Evolutionary conservation across 1,140 invertebrate genomes (phyloP).

Genomic region (Heliconius melpomene): DNA sequence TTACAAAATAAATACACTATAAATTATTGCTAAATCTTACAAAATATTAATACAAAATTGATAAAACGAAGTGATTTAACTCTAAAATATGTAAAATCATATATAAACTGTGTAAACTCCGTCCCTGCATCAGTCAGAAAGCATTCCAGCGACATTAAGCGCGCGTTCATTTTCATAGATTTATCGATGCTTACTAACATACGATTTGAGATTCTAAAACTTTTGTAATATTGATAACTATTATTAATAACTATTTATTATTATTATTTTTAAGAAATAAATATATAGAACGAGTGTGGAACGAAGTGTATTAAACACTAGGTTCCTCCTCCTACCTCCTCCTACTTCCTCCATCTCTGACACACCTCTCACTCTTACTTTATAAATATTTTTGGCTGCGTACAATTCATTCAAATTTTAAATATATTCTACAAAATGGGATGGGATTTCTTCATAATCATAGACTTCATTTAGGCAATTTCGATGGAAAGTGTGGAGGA

Average conservation of each 20-base stretch:
- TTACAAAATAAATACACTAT: neutral
- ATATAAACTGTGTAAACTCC: slow-evolving; percentile 37
- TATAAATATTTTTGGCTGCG: too few species aligned
- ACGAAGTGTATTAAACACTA: too few species aligned
- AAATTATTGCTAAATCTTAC: neutral
- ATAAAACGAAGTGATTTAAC: neutral
- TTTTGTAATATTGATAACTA: slow-evolving; percentile 16
- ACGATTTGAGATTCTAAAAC: slow-evolving; percentile 58
- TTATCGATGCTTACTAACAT: slow-evolving; percentile 74
- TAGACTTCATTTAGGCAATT: too few species aligned
- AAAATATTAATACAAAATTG: neutral
- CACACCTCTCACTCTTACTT: too few species aligned
- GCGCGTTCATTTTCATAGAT: slow-evolving; percentile 76
- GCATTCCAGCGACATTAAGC: slow-evolving; percentile 73
- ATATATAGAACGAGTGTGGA: too few species aligned
- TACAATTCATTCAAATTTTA: too few species aligned
- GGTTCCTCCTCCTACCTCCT: too few species aligned
- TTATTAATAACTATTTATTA: neutral
- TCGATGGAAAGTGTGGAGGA: too few species aligned
- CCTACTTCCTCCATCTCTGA: too few species aligned
- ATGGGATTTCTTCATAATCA: too few species aligned
- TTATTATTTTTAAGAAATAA: neutral
- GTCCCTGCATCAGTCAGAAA: slow-evolving; percentile 59
- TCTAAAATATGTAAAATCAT: neutral
- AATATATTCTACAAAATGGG: too few species aligned